These are phyloP conservation scores for Volucella inflata DNA, from an alignment of 2,888 invertebrate species.

Conservation along the genomic window DNA sequence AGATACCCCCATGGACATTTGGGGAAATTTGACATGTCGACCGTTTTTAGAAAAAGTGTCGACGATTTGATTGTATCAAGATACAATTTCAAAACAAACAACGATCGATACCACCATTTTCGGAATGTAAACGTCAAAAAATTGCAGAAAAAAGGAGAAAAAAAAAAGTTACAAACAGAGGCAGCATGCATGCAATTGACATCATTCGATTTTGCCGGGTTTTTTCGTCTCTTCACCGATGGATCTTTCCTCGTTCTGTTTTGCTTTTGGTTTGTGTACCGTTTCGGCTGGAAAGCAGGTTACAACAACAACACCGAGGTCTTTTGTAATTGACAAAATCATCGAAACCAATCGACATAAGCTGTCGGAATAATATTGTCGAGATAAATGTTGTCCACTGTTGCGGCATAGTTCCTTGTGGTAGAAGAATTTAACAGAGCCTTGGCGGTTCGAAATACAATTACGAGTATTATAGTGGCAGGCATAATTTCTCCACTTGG, in stretches of 20 bases:
- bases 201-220: constrained; percentile 42
- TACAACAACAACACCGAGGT: constrained; percentile 10
- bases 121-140: constrained; percentile 66
- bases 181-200: constrained; percentile 53
- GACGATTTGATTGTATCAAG: constrained; percentile 67
- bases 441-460: constrained; percentile 26
- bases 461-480: constrained; percentile 30
- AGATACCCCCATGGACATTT: constrained; percentile 8
- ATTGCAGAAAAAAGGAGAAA: constrained; percentile 12
- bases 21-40: constrained; percentile 63
- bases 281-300: constrained; percentile 49
- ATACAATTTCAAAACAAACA: constrained; percentile 50
- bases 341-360: constrained; percentile 75
- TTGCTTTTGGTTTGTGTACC: constrained; percentile 46
- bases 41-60: constrained; percentile 70
- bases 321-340: constrained; percentile 75
- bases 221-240: constrained; percentile 26
- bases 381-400: constrained; percentile 73
- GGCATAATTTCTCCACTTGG: constrained; percentile 65
- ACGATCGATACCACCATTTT: constrained; percentile 53
- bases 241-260: constrained; percentile 27
- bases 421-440: constrained; percentile 22
- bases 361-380: constrained; percentile 74
- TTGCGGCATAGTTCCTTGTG: constrained; percentile 9
- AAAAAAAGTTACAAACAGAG: background rate